Evolutionary conservation across 1,140 invertebrate species (phyloP), one percentile per base, ranked within the genome.

Genomic region (Pemphigus obesinymphae): DNA sequence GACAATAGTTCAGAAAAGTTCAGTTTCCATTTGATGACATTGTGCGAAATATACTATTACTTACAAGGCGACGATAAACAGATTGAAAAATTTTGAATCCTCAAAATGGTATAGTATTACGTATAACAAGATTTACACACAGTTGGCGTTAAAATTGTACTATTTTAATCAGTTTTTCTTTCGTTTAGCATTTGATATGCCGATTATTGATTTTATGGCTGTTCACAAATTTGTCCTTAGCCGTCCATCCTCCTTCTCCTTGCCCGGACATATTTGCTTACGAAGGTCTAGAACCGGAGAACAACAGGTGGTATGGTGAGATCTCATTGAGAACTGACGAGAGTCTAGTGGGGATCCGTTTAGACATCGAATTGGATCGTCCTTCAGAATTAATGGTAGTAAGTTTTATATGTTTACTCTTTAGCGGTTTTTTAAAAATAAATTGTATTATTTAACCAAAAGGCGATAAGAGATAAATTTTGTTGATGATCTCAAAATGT

Each of bases 301-400:
- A 82, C 45, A 84, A 85, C 45, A 63, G 84, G 13, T 86, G 85
- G 85, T 86, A 84, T 75, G 85, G 84, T 0, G 84, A 84, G 13
- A 82, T 85, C 5, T 61, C 83, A 6, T 20, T 86, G 2, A 78
- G 72, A 2, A 84, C 83, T 2, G 83, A 84, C 63, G 83, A 84
- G 20, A 83, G 83, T 13, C 61, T 86, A 10, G 83, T 83, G 15
- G 85, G 85, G 8, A 78, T 85, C 13, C 80, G 84, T 31, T 66
- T 86, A 48, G 83, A 85, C 48, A 58, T 86, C 5, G 82, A 75
- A 34, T 63, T 86, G 11, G 83, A 84, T 40, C 83, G 84, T 15
- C 83, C 68, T 17, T 83, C 84, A 23, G 58, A 84, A 17, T 70
- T 85, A 15, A 82, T 86, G 63, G 84, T 85, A 72, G 85, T 86